Conservation (phyloP, 2,797 vertebrate species). For the Tiaroga cobitis region DNA sequence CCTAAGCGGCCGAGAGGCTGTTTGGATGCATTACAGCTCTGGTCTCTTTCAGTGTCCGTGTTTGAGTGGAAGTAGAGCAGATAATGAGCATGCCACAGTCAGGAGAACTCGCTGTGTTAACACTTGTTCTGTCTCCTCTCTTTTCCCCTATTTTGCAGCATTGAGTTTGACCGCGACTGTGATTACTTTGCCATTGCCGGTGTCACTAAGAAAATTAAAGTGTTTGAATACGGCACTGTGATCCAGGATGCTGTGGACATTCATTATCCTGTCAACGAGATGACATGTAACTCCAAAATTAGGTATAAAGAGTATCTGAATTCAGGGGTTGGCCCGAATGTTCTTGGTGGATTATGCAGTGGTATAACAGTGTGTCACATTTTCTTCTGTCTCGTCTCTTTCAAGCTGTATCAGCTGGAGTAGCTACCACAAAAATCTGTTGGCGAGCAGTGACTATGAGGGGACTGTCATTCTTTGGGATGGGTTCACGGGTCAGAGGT, state of each 20-base stretch:
- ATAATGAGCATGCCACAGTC: slow-evolving; percentile 34
- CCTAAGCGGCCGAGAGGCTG: neutral
- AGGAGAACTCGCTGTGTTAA: slow-evolving; percentile 43
- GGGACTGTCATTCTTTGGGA: slow-evolving; percentile 99
- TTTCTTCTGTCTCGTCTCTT: slow-evolving; percentile 52
- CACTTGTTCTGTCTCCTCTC: slow-evolving; percentile 31
- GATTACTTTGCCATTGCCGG: slow-evolving; percentile 99
- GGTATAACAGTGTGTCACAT: slow-evolving; percentile 19
- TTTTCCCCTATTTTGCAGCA: slow-evolving; percentile 76
- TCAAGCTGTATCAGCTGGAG: slow-evolving; percentile 99
- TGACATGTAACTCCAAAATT: slow-evolving; percentile 99
- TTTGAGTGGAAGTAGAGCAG: slow-evolving; percentile 46
- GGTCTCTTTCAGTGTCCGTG: slow-evolving; percentile 3
- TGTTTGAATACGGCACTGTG: slow-evolving; percentile 97
- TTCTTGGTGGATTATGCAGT: neutral
- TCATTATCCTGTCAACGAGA: slow-evolving; percentile 99
- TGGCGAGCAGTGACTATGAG: slow-evolving; percentile 99
- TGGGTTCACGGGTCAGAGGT: slow-evolving; percentile 97
- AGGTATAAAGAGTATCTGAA: slow-evolving; percentile 77
- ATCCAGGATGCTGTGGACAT: slow-evolving; percentile 99
- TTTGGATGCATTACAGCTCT: slow-evolving; percentile 28
- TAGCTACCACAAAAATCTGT: slow-evolving; percentile 98
- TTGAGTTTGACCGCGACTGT: slow-evolving; percentile 99
- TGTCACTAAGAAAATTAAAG: slow-evolving; percentile 99
- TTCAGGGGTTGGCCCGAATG: slow-evolving; percentile 16